phyloP scores from a whole-genome alignment of 2,113 vertebrate genomes.

The Dasypus novemcinctus region DNA sequence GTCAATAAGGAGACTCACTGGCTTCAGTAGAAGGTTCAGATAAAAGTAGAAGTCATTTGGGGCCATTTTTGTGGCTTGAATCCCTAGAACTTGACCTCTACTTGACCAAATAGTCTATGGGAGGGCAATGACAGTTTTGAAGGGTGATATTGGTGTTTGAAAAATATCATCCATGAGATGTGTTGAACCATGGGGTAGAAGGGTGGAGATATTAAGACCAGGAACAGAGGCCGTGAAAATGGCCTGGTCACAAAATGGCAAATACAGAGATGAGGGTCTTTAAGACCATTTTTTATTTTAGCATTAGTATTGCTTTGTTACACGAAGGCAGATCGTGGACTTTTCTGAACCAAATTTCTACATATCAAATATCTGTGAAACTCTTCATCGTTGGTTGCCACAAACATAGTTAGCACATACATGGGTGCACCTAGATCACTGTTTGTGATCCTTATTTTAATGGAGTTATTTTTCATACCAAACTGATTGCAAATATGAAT shows the following conservation, averaged over 20 bases:
- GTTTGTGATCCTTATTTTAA: background rate
- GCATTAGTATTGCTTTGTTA: background rate
- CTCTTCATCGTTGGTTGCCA: fast-evolving
- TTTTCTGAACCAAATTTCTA: background rate
- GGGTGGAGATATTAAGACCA: background rate
- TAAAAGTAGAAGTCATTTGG: background rate
- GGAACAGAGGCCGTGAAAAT: background rate
- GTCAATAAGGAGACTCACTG: fast-evolving
- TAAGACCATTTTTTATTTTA: background rate
- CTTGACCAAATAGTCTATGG: background rate
- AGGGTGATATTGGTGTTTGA: background rate
- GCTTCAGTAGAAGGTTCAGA: fast-evolving
- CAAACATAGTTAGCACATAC: background rate
- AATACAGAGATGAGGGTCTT: fast-evolving
- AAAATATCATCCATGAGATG: background rate
- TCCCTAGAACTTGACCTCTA: no score
- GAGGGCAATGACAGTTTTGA: background rate
- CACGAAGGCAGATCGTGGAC: background rate
- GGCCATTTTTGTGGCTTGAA: background rate
- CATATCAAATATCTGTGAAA: background rate
- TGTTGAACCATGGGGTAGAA: background rate
- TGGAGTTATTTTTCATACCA: background rate
- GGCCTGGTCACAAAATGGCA: background rate
- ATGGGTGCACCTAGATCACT: fast-evolving
- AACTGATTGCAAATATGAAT: fast-evolving